Base-by-base conservation (phyloP, 1,140 invertebrate species). In the Aphelenchoides besseyi region DNA sequence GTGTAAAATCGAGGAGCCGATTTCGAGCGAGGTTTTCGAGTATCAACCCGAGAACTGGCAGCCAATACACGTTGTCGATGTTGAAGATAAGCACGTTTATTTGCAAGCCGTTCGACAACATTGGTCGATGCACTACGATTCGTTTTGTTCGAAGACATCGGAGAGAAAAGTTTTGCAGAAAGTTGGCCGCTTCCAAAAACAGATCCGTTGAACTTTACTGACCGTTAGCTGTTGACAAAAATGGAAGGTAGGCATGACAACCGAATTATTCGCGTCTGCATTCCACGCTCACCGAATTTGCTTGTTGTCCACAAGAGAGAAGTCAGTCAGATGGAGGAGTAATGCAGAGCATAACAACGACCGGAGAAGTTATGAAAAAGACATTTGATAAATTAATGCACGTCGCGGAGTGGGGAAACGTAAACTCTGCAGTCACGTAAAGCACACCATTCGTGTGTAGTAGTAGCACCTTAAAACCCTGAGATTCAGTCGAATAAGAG, bases 21-120 rank as follows among this genome's bases (percentile, higher is more conserved):
- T 23, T 48, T 48, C 12, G 41, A 48, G 41, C 41, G 41, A 12
- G 41, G 41, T 48, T 48, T 48, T 23, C 41, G 41, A 12, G 41
- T 48, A 12, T 48, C 12, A 12, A 48, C 41, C 12, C 41, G 41
- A 12, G 41, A 23, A 23, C 12, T 23, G 41, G 41, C 41, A 23
- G 12, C 23, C 41, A 48, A 8, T 41, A 72, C 70, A 26, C 70
- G 70, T 73, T 72, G 70, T 5, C 70, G 72, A 33, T 72, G 70
- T 28, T 72, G 72, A 9, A 72, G 26, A 33, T 74, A 72, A 5
- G 37, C 12, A 5, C 70, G n/a, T 71, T 74, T 72, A 18, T 72
- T 26, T 59, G 71, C 52, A 29, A 74, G 70, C 36, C 36, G 52
- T 9, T 72, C 71, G 0, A 72, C 70, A n/a, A 59, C 16, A 30